Evolutionary conservation across 2,113 vertebrate species (phyloP).

Genomic region (Psephotus haematonotus): DNA sequence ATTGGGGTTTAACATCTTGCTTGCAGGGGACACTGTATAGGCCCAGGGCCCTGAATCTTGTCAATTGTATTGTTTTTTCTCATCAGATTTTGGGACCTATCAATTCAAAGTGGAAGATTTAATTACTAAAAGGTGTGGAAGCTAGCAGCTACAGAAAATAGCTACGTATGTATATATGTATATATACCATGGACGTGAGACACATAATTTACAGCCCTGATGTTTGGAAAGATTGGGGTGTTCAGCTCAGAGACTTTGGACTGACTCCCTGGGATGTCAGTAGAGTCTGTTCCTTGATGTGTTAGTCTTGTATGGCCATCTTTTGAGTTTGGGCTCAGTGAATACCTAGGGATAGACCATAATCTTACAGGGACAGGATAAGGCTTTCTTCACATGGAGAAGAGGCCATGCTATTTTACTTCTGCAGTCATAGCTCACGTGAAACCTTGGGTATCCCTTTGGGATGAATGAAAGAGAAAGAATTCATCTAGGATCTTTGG

Average conservation of each 20-base stretch:
- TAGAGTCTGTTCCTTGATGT: not conserved
- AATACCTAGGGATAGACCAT: not conserved
- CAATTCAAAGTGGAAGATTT: not conserved
- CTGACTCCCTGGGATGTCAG: not conserved
- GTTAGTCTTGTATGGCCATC: not conserved
- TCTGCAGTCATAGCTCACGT: not conserved
- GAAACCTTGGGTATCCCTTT: not conserved
- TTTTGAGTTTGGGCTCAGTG: accelerated
- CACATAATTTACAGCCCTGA: not conserved
- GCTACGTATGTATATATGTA: not conserved
- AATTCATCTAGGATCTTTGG: not conserved
- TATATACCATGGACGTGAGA: not conserved
- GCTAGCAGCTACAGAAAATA: not conserved
- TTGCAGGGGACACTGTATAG: not conserved
- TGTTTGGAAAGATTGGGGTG: not conserved
- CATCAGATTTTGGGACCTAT: not conserved
- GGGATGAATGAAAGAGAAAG: not conserved
- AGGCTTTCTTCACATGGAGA: not conserved
- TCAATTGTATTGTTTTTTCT: not conserved
- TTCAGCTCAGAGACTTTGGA: not conserved
- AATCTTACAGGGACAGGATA: not conserved
- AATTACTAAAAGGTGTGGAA: not conserved
- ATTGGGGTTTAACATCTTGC: not conserved
- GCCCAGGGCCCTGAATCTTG: not conserved
- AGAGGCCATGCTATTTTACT: not conserved